A percentile compares a stretch with the other conserved stretches of the same genome.
These are phyloP conservation scores for Bufotes viridis DNA, from an alignment of 2,797 vertebrate species.

Conservation along the genomic window DNA sequence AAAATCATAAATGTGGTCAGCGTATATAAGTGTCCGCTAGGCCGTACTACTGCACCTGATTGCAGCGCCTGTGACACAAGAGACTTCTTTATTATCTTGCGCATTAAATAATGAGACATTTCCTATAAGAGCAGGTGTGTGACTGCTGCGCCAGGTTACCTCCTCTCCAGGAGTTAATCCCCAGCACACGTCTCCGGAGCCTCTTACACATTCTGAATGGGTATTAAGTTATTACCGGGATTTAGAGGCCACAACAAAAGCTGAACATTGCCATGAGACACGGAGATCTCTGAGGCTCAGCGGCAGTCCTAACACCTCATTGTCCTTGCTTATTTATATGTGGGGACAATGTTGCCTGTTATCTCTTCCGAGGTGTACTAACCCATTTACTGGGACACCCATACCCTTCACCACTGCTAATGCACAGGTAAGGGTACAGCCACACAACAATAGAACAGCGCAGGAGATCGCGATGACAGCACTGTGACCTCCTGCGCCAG, in stretches of 20 bases:
- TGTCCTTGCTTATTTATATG: not conserved
- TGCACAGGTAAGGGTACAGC: not conserved
- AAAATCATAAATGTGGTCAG: not conserved
- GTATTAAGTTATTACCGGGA: conserved; percentile 55
- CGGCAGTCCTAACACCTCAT: not conserved
- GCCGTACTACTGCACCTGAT: not conserved
- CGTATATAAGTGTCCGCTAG: not conserved
- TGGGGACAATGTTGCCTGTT: not conserved
- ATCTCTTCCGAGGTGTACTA: not conserved
- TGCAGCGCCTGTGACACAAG: not conserved
- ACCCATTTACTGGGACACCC: not conserved
- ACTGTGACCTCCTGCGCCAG: too few species aligned
- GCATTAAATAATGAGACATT: conserved; percentile 1
- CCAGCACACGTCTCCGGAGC: conserved; percentile 27
- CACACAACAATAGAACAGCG: too few species aligned
- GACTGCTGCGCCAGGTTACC: not conserved
- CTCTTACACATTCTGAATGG: conserved; percentile 53
- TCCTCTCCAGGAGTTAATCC: conserved; percentile 34
- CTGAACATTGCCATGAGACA: conserved; percentile 4
- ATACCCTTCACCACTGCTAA: not conserved
- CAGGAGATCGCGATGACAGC: too few species aligned
- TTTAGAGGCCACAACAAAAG: conserved; percentile 43
- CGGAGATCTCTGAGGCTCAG: not conserved
- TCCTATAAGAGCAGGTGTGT: conserved; percentile 2
- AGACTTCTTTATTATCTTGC: not conserved